A percentile compares a stretch with the other conserved stretches of the same genome.
phyloP scores from a whole-genome alignment of 2,888 invertebrate species.

The Sinohyriopsis cumingii region DNA sequence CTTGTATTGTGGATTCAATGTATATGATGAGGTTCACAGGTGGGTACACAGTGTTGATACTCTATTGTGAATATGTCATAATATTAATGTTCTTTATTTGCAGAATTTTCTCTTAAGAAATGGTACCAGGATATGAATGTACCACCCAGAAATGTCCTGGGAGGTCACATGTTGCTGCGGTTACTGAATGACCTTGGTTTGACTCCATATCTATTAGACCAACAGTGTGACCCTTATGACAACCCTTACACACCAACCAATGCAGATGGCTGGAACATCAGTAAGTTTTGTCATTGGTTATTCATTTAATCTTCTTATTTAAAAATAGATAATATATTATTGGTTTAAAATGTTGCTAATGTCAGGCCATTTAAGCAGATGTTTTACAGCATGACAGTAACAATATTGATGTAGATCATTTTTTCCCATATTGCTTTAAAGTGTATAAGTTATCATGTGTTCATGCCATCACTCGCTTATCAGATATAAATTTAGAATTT shows the following conservation, averaged over 20 bases:
- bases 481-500: no score
- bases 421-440: no score
- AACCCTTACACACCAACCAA: slow-evolving; percentile 3
- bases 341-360: no score
- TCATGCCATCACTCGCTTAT: no score
- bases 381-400: no score
- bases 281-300: slow-evolving; percentile 5
- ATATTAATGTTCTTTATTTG: slow-evolving; percentile 1
- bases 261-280: slow-evolving; percentile 10
- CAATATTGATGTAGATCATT: neutral
- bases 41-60: no score
- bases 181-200: slow-evolving; percentile 11
- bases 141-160: neutral
- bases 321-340: slow-evolving; percentile 1
- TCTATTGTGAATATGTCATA: no score
- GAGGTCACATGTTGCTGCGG: neutral
- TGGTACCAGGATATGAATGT: slow-evolving; percentile 15
- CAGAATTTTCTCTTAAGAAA: slow-evolving; percentile 25
- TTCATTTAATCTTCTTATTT: neutral
- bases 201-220: slow-evolving; percentile 10
- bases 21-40: no score
- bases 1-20: no score
- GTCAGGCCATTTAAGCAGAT: no score
- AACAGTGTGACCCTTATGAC: slow-evolving; percentile 4
- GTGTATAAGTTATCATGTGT: no score